Base-by-base conservation (phyloP, 2,797 vertebrate species). In the Neosilurus mollespiculum region DNA sequence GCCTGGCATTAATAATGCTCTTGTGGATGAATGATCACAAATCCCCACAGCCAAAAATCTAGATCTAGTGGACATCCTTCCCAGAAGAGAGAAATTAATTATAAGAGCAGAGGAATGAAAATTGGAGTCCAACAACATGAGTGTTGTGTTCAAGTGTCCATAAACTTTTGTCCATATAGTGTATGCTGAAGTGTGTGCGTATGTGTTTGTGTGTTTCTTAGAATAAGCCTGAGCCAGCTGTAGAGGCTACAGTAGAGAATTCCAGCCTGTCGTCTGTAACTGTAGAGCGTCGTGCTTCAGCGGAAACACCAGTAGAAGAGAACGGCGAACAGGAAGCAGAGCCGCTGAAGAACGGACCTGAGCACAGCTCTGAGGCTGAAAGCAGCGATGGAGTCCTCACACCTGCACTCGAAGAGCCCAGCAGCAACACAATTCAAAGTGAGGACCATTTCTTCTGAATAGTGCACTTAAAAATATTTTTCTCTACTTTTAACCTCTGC, bases 301-400 rank as follows among this genome's bases (percentile, higher is more conserved):
- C 90, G 85, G 90, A 93, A 93, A 49, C 65, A 2, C 56, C 56
- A 51, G 62, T 84, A 37, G 88, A 99, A 87, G 97, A 98, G 88
- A 99, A 98, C 0, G 97, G 96, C 0, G 96, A 99, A 84, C 91
- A 93, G 0, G 94, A 94, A 84, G 30, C 89, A 2, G 98, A 97
- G 87, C 94, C 94, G 3, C 87, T 98, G 81, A 95, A 94, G n/a
- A 99, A 99, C 0, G 97, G 97, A 0, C 96, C 97, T 0, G 96
- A 96, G 71, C 95, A 94, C 71, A 79, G 91, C 64, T 96, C 95
- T 0, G 97, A 99, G 92, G 94, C 94, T 0, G 97, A 98, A 87
- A 94, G 93, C 91, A 93, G 92, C 0, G 95, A 94, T 79, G 93
- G 91, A 54, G 92, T 93, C 0, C 93, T 91, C 83, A 90, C 92